These are phyloP conservation scores for Bothrops alternatus DNA, from an alignment of 2,797 vertebrate species.

Conservation along the genomic window DNA sequence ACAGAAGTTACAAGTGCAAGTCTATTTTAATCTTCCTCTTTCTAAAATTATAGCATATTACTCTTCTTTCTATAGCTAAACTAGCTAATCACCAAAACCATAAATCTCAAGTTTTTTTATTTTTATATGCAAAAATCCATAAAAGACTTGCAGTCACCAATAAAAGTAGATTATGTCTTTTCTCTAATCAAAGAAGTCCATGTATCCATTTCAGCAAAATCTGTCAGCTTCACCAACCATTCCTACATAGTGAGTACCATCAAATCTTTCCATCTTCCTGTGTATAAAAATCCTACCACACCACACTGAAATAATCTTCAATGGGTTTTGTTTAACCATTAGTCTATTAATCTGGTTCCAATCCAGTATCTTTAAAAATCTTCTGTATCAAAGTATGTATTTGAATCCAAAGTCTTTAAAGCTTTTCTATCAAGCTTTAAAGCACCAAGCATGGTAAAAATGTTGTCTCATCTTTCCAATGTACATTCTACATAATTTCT, in stretches of 20 bases:
- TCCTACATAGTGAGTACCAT: neutral
- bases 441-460: neutral
- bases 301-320: neutral
- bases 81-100: neutral
- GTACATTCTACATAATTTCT: neutral
- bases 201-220: neutral
- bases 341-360: neutral
- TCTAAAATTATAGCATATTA: neutral
- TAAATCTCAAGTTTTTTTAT: neutral
- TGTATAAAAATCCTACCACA: neutral
- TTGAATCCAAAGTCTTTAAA: neutral
- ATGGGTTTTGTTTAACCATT: neutral
- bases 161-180: neutral
- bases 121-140: neutral
- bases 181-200: neutral
- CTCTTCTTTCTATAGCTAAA: neutral
- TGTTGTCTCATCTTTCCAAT: neutral
- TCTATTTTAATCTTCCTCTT: neutral
- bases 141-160: neutral
- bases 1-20: neutral
- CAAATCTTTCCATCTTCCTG: neutral
- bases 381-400: neutral
- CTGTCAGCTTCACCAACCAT: neutral
- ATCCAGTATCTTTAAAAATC: neutral
- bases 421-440: neutral